Conservation (phyloP, 2,888 invertebrate species). For the Arrhopalites spinosus region DNA sequence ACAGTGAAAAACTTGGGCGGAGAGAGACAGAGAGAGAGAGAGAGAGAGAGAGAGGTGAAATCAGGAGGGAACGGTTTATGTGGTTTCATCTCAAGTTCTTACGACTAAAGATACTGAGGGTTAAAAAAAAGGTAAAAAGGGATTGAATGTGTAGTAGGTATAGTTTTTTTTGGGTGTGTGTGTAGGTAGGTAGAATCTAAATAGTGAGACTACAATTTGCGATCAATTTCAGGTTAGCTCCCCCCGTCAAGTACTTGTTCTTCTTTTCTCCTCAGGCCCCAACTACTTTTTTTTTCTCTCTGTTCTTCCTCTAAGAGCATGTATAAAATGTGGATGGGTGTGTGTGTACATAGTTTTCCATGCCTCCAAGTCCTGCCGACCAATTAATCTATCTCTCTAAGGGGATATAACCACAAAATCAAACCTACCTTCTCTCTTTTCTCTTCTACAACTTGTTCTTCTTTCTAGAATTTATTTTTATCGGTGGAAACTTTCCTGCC, state of each 20-base stretch:
- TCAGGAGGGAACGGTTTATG: conserved; percentile 22
- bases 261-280: not conserved
- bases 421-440: conserved; percentile 19
- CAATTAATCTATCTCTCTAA: conserved; percentile 45
- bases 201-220: not conserved
- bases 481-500: conserved; percentile 12
- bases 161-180: not conserved
- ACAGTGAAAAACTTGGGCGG: conserved; percentile 2
- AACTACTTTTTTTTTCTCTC: not conserved
- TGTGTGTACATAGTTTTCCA: not conserved
- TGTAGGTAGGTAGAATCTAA: conserved; percentile 8
- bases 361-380: conserved; percentile 26
- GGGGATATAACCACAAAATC: conserved; percentile 46
- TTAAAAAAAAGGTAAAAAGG: not conserved
- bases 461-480: conserved; percentile 26
- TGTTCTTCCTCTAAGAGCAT: not conserved
- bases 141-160: not conserved
- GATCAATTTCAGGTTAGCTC: conserved; percentile 25
- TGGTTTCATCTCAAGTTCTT: conserved; percentile 16
- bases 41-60: not conserved
- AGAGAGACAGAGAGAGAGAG: not conserved
- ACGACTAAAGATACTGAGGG: not conserved
- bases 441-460: not conserved
- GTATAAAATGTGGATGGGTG: too few relatives aligned
- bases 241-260: conserved; percentile 2